These are phyloP conservation scores for Cepaea hortensis DNA, from an alignment of 2,888 invertebrate genomes.

Conservation along the genomic window DNA sequence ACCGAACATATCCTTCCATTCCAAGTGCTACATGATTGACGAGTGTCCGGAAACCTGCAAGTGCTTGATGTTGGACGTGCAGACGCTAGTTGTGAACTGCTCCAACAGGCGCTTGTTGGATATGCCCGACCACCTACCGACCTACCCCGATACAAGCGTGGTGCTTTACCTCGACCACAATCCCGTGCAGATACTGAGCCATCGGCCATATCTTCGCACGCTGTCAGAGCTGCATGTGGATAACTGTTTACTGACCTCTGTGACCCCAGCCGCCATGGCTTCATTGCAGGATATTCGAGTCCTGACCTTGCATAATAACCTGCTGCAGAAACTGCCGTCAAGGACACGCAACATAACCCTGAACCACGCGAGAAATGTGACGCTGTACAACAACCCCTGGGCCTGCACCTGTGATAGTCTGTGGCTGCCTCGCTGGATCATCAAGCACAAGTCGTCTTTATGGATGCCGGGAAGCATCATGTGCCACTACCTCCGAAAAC, in stretches of 20 bases:
- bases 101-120: slow-evolving; percentile 37
- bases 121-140: slow-evolving; percentile 43
- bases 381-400: slow-evolving; percentile 52
- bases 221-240: slow-evolving; percentile 42
- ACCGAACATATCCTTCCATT: slow-evolving; percentile 13
- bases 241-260: slow-evolving; percentile 41
- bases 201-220: slow-evolving; percentile 27
- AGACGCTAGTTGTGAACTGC: slow-evolving; percentile 36
- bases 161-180: slow-evolving; percentile 38
- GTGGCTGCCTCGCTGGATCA: slow-evolving; percentile 51
- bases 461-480: slow-evolving; percentile 44
- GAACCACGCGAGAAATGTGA: slow-evolving; percentile 44
- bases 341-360: slow-evolving; percentile 49
- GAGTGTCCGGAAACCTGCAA: slow-evolving; percentile 35
- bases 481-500: slow-evolving; percentile 44
- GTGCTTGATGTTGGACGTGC: neutral
- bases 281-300: slow-evolving; percentile 50
- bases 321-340: slow-evolving; percentile 48
- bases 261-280: slow-evolving; percentile 47
- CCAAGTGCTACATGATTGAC: slow-evolving; percentile 16
- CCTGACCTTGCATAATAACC: slow-evolving; percentile 50
- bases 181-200: slow-evolving; percentile 41
- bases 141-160: neutral
- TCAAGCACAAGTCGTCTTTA: slow-evolving; percentile 35
- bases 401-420: slow-evolving; percentile 49